phyloP scores from a whole-genome alignment of 2,113 vertebrate genomes.

The Trinectes maculatus region DNA sequence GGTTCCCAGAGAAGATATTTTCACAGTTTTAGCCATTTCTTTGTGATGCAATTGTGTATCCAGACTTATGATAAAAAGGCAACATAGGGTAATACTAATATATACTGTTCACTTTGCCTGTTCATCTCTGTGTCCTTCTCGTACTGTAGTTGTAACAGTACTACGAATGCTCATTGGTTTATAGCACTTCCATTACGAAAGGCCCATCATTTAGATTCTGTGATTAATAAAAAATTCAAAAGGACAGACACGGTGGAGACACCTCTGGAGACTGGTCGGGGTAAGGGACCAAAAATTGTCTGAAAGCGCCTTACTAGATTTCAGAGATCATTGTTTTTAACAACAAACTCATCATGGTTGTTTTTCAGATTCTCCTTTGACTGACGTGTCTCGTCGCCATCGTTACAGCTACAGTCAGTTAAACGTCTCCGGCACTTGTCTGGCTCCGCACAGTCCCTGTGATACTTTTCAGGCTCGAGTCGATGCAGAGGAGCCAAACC shows the following conservation, averaged over 20 bases:
- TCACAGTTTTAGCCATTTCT: slow-evolving; percentile 24
- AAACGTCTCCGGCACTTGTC: no score
- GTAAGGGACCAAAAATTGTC: no score
- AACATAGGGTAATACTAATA: not conserved
- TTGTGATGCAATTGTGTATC: slow-evolving; percentile 24
- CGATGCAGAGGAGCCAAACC: slow-evolving; percentile 4
- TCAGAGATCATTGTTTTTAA: no score
- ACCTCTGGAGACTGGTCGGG: not conserved
- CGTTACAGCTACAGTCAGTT: no score
- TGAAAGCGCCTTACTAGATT: no score
- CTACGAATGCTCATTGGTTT: not conserved
- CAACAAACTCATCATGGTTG: no score
- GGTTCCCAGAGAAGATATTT: slow-evolving; percentile 27
- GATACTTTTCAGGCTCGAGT: slow-evolving; percentile 22
- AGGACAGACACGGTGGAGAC: not conserved
- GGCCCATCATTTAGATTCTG: not conserved
- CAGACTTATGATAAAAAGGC: slow-evolving; percentile 13
- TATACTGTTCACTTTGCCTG: no score
- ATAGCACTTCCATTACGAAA: not conserved
- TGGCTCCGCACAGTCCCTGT: slow-evolving; percentile 9
- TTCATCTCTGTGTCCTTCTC: not conserved
- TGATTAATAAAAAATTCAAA: no score
- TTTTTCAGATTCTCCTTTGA: no score
- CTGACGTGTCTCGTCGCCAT: no score
- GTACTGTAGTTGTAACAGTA: not conserved